Evolutionary conservation across 1,140 invertebrate genomes (phyloP), one percentile per base, ranked within the genome.

Genomic region (Drosophila eugracilis): DNA sequence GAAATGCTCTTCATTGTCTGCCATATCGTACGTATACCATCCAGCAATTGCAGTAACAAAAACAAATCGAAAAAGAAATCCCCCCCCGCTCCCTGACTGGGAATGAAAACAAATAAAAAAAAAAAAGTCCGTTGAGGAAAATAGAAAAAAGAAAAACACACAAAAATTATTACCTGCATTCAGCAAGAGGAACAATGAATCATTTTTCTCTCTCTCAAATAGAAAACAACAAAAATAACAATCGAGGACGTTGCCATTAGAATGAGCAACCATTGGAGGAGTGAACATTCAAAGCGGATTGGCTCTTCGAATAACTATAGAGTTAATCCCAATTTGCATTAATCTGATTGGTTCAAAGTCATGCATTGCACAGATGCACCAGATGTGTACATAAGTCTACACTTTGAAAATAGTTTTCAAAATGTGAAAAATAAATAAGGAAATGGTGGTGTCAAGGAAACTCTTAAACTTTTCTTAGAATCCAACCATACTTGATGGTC

Each of bases 1-100:
- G 75, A 83, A 83, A 83, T 79, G 75, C 80, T 85, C 78, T 79
- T 85, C 75, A 79, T 83, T 79, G 75, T 84, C 79, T 75, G 62
- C 41, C 54, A 49, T 44, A 39, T 10, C 39, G 39, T 39, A 41
- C n/a, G n/a, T n/a, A n/a, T n/a, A n/a, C n/a, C n/a, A n/a, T n/a
- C 9, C 39, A 9, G 30, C 30, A 19, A 45, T 12, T 5, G 52
- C 22, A 55, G 21, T 47, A 60, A 3, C 62, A 60, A 15, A 24
- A 58, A 37, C 22, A 70, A 55, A 28, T 22, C 50, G 22, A 30
- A 37, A 50, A 17, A 39, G 9, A 58, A 26, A 60, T 45, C 9
- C 42, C 48, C 5, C 5, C 14, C 12, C 44, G 24, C 12, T 14
- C 30, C n/a, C n/a, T n/a, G n/a, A n/a, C n/a, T n/a, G n/a, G n/a